Base-by-base conservation (phyloP, 2,113 vertebrate genomes). In the Callospermophilus lateralis region DNA sequence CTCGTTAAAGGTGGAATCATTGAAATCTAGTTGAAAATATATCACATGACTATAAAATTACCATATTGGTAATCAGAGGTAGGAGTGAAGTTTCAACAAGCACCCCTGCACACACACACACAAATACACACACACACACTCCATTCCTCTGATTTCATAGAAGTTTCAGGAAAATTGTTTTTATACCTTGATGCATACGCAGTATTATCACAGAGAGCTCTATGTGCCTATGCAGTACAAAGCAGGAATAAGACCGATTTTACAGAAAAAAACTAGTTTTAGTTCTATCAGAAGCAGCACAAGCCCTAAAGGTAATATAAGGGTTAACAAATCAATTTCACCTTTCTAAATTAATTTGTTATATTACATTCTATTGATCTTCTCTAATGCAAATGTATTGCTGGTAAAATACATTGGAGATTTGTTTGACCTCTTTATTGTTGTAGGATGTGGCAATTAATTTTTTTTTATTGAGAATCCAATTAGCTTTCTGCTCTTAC, bases 381-480 rank as follows among this genome's bases (percentile, higher is more conserved):
- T 97, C 97, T 97, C 97, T 98, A 97, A 97, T 90, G 97, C 97
- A 95, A 92, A 77, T 94, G 84, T 97, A 90, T 98, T 97, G 90
- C 97, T 97, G 97, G 94, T 90, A 98, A 98, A 87, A 94, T 97
- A 95, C 20, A 4, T 26, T 87, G 91, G 97, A 97, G 96, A 94
- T 98, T 97, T 98, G 94, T 96, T 95, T 98, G 98, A 98, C 98
- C 98, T 98, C 95, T 97, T 97, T 97, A 98, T 98, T 98, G 92
- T 98, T 96, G 95, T 94, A 96, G 97, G 94, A 98, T 98, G 97
- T 97, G 93, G 97, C 97, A 98, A 98, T 98, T 98, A 98, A 98
- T 98, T 98, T 98, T 98, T n/a, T n/a, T 98, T 98, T 98, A 97
- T 98, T 98, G 98, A 98, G 97, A 97, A 98, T 98, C 98, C 98